Percentiles rank a stretch among this genome's conserved stretches.
phyloP scores from a whole-genome alignment of 2,888 invertebrate species.

The Therioaphis trifolii region DNA sequence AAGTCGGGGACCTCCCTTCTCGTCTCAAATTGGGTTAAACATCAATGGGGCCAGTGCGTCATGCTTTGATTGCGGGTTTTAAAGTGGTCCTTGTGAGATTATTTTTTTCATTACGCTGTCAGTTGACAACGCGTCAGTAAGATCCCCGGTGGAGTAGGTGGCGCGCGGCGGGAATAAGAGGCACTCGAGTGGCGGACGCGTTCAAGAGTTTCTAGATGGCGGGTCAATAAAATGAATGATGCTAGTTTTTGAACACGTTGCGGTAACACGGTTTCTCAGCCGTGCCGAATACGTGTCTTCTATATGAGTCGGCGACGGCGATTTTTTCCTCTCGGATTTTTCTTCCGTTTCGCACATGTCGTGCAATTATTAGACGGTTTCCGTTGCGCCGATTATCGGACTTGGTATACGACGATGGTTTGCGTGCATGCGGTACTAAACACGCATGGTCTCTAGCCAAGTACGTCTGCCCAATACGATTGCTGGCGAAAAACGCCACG shows the following conservation, averaged over 20 bases:
- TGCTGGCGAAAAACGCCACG: not conserved
- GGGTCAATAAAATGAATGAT: constrained; percentile 56
- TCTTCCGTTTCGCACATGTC: no score
- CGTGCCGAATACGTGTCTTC: not conserved
- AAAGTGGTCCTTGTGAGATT: constrained; percentile 38
- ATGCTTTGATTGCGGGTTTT: constrained; percentile 60
- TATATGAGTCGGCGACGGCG: not conserved
- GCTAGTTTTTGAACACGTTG: constrained; percentile 48
- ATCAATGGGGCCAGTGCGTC: constrained; percentile 26
- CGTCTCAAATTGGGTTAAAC: constrained; percentile 35
- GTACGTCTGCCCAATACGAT: not conserved
- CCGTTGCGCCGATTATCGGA: no score
- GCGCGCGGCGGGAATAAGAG: not conserved
- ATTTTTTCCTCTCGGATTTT: no score
- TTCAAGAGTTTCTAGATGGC: constrained; percentile 50
- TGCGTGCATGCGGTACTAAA: no score
- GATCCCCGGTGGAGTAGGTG: not conserved
- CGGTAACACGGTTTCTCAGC: not conserved
- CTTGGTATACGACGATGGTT: no score
- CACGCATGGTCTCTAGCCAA: no score
- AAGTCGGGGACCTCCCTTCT: not conserved
- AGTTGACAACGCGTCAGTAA: constrained; percentile 21
- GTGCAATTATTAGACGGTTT: no score
- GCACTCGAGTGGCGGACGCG: constrained; percentile 34
- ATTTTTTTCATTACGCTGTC: constrained; percentile 42